These are phyloP conservation scores for Cremastinae sp. DNA, from an alignment of 2,888 invertebrate genomes.

Conservation along the genomic window DNA sequence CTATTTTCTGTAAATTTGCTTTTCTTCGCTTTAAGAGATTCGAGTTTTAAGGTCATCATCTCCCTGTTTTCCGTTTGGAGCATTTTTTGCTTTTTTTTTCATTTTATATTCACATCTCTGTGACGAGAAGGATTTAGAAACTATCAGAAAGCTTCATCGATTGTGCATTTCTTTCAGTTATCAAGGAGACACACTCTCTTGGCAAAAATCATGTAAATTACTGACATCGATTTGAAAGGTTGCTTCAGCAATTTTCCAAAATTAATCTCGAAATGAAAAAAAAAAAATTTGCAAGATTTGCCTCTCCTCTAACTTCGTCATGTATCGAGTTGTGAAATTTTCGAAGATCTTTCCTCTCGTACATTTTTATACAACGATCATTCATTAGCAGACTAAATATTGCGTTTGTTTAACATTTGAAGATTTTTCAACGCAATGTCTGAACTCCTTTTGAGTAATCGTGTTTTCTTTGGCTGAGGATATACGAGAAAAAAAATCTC, in stretches of 20 bases:
- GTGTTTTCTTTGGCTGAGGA: neutral
- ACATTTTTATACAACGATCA: neutral
- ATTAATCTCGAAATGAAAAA: no score
- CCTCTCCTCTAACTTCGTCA: neutral
- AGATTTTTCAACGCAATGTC: neutral
- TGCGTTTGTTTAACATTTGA: no score
- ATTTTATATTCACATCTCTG: slow-evolving; percentile 3
- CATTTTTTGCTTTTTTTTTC: slow-evolving; percentile 42
- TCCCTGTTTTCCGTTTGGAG: slow-evolving; percentile 48
- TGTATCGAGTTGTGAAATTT: neutral
- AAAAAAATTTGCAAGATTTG: no score
- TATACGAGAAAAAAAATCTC: slow-evolving; percentile 5
- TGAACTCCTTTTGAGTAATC: neutral
- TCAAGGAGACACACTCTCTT: neutral
- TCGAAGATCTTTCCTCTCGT: neutral
- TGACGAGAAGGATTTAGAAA: neutral
- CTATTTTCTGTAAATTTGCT: neutral
- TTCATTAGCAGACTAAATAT: no score
- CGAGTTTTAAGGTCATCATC: slow-evolving; percentile 38
- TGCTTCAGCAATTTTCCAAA: no score
- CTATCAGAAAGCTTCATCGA: slow-evolving; percentile 8
- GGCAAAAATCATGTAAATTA: no score
- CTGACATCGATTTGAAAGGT: no score
- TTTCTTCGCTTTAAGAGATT: slow-evolving; percentile 28
- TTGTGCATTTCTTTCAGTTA: slow-evolving; percentile 26